phyloP scores from a whole-genome alignment of 2,888 invertebrate genomes.

The Anodontia alba region DNA sequence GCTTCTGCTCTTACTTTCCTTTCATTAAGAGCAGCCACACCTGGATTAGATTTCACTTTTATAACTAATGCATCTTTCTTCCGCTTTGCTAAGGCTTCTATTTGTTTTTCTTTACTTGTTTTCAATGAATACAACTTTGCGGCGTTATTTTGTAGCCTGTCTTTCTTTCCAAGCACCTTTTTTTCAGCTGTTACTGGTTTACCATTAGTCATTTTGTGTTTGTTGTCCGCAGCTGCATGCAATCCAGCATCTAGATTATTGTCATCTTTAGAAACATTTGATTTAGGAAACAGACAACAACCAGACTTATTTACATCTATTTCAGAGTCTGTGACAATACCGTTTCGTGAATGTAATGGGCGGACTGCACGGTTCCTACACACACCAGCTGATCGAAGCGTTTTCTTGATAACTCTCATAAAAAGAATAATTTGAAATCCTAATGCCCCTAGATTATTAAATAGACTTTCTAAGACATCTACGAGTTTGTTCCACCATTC shows the following conservation, averaged over 20 bases:
- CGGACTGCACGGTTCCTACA: conserved; percentile 10
- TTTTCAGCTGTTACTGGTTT: no score
- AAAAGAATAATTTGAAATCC: conserved; percentile 51
- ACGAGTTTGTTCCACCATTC: conserved; percentile 39
- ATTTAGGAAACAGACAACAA: not conserved
- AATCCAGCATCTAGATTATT: no score
- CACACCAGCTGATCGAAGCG: conserved; percentile 14
- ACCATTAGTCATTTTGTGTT: no score
- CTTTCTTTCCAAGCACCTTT: not conserved
- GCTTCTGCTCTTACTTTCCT: not conserved
- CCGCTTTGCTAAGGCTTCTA: not conserved
- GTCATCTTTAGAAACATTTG: not conserved
- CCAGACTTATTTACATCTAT: not conserved
- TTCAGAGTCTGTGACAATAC: not conserved
- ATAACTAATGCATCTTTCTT: not conserved
- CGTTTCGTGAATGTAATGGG: not conserved
- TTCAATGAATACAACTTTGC: not conserved
- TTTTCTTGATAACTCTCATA: conserved; percentile 23
- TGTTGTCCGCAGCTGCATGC: no score
- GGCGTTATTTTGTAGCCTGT: not conserved
- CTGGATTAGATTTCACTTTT: not conserved
- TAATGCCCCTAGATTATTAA: conserved; percentile 22
- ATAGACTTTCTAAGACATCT: conserved; percentile 35
- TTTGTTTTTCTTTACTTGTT: not conserved
- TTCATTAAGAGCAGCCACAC: not conserved